Base-by-base conservation (phyloP, 2,113 vertebrate species). In the Misgurnus mizolepis region DNA sequence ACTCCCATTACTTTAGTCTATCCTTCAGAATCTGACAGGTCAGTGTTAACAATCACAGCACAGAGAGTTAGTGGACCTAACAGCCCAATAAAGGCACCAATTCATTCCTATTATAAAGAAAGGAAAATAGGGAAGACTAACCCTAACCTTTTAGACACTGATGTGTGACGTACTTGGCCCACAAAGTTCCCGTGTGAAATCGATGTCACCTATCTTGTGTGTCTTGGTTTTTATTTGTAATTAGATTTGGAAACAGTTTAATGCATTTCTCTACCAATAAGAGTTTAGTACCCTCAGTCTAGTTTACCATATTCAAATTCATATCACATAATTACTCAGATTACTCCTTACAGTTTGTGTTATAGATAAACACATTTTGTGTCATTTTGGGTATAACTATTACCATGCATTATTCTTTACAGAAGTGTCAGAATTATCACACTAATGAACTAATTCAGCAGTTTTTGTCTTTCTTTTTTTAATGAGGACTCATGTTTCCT, bases 21-120 rank as follows among this genome's bases (percentile, higher is more conserved):
- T 70, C 8, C 47, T 69, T 64, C 22, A 76, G 77, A 80, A 66
- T 80, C 67, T 67, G 8, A 65, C n/a, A 49, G 72, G 14, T 50
- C 8, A 50, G 41, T 69, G 55, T 77, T 61, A 85, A 71, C 18
- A 56, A 39, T 41, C n/a, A 9, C 41, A 69, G 39, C 49, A 12
- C 15, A 45, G 4, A 43, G 75, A 2, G 39, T 62, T 27, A 12
- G 22, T 47, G n/a, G 53, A 3, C 7, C 17, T 7, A 56, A 14
- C 0, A 64, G 58, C 41, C 66, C 22, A 6, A 27, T 8, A 14
- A 41, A 58, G 5, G 17, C n/a, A 58, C 17, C n/a, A 18, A 14
- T 58, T 58, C 6, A 7, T 58, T 58, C 55, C 17, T 58, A 18
- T 64, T 64, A 14, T 12, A 2, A 64, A 64, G 61, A 64, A 11